A percentile compares a stretch with the other conserved stretches of the same genome.
Conservation (phyloP, 2,888 invertebrate genomes). For the Brenthis hecate region DNA sequence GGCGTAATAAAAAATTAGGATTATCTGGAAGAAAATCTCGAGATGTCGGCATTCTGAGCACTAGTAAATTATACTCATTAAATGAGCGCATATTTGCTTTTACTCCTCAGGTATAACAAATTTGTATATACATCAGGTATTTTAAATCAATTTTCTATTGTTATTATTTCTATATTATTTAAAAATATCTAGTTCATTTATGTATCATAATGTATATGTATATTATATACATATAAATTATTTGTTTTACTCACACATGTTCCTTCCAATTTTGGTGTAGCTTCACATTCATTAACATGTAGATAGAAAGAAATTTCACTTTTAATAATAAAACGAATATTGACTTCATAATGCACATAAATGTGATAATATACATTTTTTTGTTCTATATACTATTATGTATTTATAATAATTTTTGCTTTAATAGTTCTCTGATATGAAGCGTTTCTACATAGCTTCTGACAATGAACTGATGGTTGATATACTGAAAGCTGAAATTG, state of each 20-base stretch:
- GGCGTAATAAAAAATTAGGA: constrained; percentile 95
- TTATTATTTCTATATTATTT: no score
- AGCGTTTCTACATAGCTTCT: constrained; percentile 98
- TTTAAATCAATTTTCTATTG: background rate
- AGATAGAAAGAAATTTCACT: no score
- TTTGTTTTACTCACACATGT: no score
- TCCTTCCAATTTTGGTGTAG: no score
- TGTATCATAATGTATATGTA: no score
- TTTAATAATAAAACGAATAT: background rate
- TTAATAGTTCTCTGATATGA: constrained; percentile 97
- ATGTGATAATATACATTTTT: background rate
- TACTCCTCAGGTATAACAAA: constrained; percentile 93
- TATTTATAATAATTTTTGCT: constrained; percentile 45
- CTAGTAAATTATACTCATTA: constrained; percentile 97
- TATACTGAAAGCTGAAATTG: constrained; percentile 97
- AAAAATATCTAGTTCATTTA: no score
- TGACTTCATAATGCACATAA: background rate
- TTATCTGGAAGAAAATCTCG: constrained; percentile 97
- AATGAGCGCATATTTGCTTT: constrained; percentile 98
- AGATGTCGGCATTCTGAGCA: constrained; percentile 98
- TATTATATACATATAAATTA: no score
- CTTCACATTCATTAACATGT: no score
- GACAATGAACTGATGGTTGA: constrained; percentile 99
- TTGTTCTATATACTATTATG: constrained; percentile 11
- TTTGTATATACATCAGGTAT: background rate